Conservation (phyloP, 2,888 invertebrate genomes). For the Agrotis segetum region DNA sequence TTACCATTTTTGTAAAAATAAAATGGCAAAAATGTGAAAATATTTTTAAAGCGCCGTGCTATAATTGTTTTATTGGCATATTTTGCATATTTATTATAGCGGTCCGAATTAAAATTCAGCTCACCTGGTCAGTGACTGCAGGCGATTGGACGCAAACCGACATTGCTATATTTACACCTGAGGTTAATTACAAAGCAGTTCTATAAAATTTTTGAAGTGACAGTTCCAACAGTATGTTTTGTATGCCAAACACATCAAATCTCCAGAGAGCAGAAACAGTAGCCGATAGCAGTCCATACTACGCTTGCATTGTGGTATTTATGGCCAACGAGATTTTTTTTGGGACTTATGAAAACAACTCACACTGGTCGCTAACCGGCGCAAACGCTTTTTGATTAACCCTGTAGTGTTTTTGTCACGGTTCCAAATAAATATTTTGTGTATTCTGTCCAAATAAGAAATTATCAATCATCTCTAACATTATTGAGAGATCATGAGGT, state of each 20-base stretch:
- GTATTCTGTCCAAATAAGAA: too few relatives aligned
- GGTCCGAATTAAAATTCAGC: constrained; percentile 32
- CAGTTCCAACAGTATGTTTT: constrained; percentile 47
- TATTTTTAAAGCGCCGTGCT: too few relatives aligned
- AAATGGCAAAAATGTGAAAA: too few relatives aligned
- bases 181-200: constrained; percentile 50
- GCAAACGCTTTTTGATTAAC: too few relatives aligned
- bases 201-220: constrained; percentile 50
- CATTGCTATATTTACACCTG: constrained; percentile 46
- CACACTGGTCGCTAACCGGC: too few relatives aligned
- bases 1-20: too few relatives aligned
- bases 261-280: constrained; percentile 33
- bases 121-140: constrained; percentile 26
- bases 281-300: constrained; percentile 32
- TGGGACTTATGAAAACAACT: constrained; percentile 9
- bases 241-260: constrained; percentile 44
- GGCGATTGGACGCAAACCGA: constrained; percentile 37
- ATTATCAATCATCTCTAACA: too few relatives aligned
- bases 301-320: constrained; percentile 29
- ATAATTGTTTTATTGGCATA: too few relatives aligned
- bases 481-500: too few relatives aligned
- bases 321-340: constrained; percentile 13
- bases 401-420: too few relatives aligned
- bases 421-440: too few relatives aligned
- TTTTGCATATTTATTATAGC: too few relatives aligned